These are phyloP conservation scores for Chesias legatella DNA, from an alignment of 2,888 invertebrate species.

Conservation along the genomic window DNA sequence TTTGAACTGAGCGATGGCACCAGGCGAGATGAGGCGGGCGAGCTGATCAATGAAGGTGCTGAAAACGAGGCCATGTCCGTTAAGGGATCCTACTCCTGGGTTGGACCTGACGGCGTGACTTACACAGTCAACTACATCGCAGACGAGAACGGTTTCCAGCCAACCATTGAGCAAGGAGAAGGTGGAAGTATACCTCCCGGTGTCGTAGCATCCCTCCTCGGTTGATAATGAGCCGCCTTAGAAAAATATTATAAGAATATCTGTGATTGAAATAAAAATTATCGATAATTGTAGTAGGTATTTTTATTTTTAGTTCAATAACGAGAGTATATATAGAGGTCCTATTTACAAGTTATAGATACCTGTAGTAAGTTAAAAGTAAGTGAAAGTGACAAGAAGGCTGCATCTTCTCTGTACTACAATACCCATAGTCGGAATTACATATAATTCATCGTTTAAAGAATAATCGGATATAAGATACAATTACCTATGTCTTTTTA, in stretches of 20 bases:
- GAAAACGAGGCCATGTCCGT: slow-evolving; percentile 76
- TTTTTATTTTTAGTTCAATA: too few relatives aligned
- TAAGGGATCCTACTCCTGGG: slow-evolving; percentile 71
- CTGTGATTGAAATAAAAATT: slow-evolving; percentile 17
- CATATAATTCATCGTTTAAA: too few relatives aligned
- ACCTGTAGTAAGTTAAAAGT: too few relatives aligned
- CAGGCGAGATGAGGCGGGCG: slow-evolving; percentile 69
- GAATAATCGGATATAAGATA: too few relatives aligned
- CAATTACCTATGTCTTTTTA: too few relatives aligned
- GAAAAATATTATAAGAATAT: slow-evolving; percentile 5
- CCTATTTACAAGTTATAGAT: too few relatives aligned
- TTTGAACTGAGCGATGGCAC: slow-evolving; percentile 77
- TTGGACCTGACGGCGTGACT: slow-evolving; percentile 69
- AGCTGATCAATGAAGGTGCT: slow-evolving; percentile 70
- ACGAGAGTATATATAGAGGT: too few relatives aligned
- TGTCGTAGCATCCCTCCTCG: slow-evolving; percentile 56
- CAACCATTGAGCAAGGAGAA: slow-evolving; percentile 56
- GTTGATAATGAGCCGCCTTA: slow-evolving; percentile 34
- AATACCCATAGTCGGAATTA: too few relatives aligned
- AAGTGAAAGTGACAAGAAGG: too few relatives aligned
- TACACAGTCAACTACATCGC: slow-evolving; percentile 76
- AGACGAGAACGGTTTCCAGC: slow-evolving; percentile 80
- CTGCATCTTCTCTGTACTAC: too few relatives aligned
- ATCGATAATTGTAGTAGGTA: too few relatives aligned
- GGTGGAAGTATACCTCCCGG: slow-evolving; percentile 49